Conservation (phyloP, 2,888 invertebrate genomes). For the Euclidia mi region DNA sequence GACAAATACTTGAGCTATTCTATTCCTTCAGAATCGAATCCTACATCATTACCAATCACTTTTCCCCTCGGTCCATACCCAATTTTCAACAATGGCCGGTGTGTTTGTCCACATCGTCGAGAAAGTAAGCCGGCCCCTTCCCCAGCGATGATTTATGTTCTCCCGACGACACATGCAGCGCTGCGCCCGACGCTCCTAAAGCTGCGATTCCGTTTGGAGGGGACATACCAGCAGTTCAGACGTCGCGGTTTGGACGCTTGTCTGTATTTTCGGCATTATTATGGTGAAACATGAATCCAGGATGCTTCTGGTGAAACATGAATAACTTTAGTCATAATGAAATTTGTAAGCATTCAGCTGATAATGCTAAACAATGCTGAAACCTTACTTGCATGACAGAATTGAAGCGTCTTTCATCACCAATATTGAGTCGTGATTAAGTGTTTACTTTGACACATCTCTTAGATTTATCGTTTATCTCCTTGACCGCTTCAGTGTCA, state of each 20-base stretch:
- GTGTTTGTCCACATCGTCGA: slow-evolving; percentile 71
- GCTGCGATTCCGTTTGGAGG: slow-evolving; percentile 72
- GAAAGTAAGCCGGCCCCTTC: slow-evolving; percentile 82
- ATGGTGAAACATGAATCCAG: not conserved
- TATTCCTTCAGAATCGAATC: slow-evolving; percentile 24
- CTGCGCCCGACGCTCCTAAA: slow-evolving; percentile 80
- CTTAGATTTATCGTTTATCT: not conserved
- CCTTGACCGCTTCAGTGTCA: not conserved
- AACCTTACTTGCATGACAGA: too few relatives aligned
- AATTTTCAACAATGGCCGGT: slow-evolving; percentile 63
- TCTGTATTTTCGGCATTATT: not conserved
- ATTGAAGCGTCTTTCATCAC: too few relatives aligned
- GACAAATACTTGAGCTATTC: slow-evolving; percentile 1
- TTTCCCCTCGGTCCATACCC: slow-evolving; percentile 49
- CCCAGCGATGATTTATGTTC: slow-evolving; percentile 83
- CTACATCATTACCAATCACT: slow-evolving; percentile 58
- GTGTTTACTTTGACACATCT: not conserved
- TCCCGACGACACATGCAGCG: slow-evolving; percentile 88
- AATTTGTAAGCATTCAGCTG: too few relatives aligned
- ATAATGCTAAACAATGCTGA: too few relatives aligned
- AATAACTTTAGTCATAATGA: too few relatives aligned
- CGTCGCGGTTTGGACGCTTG: slow-evolving; percentile 62
- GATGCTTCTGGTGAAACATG: too few relatives aligned
- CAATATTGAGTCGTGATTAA: too few relatives aligned
- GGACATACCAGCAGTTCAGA: slow-evolving; percentile 62